Conservation (phyloP, 2,888 invertebrate genomes). For the Elysia crispata region DNA sequence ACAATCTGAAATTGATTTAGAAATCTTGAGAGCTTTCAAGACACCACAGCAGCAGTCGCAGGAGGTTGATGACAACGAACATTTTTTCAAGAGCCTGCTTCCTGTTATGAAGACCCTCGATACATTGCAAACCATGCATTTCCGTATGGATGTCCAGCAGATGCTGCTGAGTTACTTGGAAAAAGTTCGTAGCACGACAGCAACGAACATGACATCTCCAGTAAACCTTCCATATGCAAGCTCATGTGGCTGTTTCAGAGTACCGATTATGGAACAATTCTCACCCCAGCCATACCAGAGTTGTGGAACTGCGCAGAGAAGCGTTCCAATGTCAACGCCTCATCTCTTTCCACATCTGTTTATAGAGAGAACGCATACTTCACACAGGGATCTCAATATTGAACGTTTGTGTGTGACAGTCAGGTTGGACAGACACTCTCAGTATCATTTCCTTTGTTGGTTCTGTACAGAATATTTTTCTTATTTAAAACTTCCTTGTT, state of each 20-base stretch:
- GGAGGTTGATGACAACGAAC: too few species aligned
- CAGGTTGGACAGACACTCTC: constrained; percentile 16
- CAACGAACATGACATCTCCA: constrained; percentile 33
- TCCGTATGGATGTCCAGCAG: constrained; percentile 32
- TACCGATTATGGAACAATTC: constrained; percentile 4
- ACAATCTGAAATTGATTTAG: too few species aligned
- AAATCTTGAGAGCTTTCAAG: too few species aligned
- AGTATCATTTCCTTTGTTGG: constrained; percentile 23
- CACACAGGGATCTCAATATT: constrained; percentile 30
- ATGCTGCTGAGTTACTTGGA: constrained; percentile 29
- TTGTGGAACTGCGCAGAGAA: constrained; percentile 21
- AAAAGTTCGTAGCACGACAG: too few species aligned
- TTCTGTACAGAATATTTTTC: constrained; percentile 22
- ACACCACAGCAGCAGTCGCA: too few species aligned
- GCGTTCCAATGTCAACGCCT: constrained; percentile 26
- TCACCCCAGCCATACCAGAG: constrained; percentile 13
- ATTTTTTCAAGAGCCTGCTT: too few species aligned
- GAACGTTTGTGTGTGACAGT: not conserved
- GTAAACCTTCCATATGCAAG: constrained; percentile 32
- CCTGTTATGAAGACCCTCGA: too few species aligned
- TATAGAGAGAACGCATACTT: constrained; percentile 25
- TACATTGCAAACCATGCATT: too few species aligned
- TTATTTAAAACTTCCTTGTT: not conserved
- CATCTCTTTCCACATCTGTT: constrained; percentile 27
- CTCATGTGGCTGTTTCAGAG: constrained; percentile 30